These are phyloP conservation scores for Passer domesticus DNA, from an alignment of 2,113 vertebrate species.

Conservation along the genomic window DNA sequence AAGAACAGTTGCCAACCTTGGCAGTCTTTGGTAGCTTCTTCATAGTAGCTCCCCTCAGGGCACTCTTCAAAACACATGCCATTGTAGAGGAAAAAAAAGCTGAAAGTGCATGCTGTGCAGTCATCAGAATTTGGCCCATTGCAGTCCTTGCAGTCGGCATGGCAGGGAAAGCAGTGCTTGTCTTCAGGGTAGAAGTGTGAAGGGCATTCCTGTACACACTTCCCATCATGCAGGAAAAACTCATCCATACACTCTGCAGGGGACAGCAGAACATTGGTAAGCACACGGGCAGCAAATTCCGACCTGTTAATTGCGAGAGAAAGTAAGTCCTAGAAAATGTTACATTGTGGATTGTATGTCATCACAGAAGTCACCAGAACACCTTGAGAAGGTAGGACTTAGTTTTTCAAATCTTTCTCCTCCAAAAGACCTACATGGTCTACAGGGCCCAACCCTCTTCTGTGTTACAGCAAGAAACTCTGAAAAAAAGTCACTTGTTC, in stretches of 20 bases:
- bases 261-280: neutral
- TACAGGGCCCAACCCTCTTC: neutral
- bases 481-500: neutral
- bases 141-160: slow-evolving; percentile 80
- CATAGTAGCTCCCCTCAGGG: slow-evolving; percentile 77
- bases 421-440: neutral
- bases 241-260: slow-evolving; percentile 77
- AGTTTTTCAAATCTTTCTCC: neutral
- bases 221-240: slow-evolving; percentile 77
- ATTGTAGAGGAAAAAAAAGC: slow-evolving; percentile 56
- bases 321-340: neutral
- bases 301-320: neutral
- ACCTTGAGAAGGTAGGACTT: neutral
- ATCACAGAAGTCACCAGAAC: neutral
- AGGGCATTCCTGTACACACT: slow-evolving; percentile 84
- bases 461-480: neutral
- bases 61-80: slow-evolving; percentile 81
- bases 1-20: slow-evolving; percentile 74
- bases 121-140: slow-evolving; percentile 78
- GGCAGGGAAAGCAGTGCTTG: slow-evolving; percentile 78
- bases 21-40: slow-evolving; percentile 73
- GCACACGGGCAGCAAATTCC: neutral
- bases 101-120: slow-evolving; percentile 76
- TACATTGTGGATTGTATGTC: neutral
- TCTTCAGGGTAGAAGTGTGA: slow-evolving; percentile 72